These are phyloP conservation scores for Stenchaetothrips biformis DNA, from an alignment of 2,888 invertebrate genomes.

Conservation along the genomic window DNA sequence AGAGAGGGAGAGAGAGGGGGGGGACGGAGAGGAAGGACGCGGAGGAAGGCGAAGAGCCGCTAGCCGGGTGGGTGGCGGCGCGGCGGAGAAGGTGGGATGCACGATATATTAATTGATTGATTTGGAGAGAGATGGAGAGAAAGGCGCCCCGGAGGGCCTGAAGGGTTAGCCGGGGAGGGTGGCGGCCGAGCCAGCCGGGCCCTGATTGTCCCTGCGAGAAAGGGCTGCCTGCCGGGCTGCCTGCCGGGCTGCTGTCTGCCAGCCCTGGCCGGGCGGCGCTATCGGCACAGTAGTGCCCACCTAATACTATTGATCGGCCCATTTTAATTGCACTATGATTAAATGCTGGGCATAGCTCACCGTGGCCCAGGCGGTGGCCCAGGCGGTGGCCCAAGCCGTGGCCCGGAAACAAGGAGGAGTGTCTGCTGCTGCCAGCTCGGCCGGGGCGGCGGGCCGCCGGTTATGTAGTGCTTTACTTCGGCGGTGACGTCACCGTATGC, in stretches of 20 bases:
- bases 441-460: too few species aligned
- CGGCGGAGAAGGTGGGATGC: neutral
- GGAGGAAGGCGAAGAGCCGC: neutral
- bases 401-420: too few species aligned
- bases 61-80: neutral
- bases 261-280: neutral
- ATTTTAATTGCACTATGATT: conserved; percentile 19
- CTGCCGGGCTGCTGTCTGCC: neutral
- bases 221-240: neutral
- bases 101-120: conserved; percentile 13
- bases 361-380: neutral
- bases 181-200: neutral
- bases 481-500: too few species aligned
- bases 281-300: conserved; percentile 15
- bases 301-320: conserved; percentile 20
- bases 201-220: neutral
- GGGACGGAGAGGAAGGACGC: neutral
- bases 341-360: conserved; percentile 5
- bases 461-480: too few species aligned
- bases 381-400: too few species aligned
- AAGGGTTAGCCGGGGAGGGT: neutral
- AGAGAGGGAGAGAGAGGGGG: neutral
- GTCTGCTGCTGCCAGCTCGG: too few species aligned
- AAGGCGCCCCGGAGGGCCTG: neutral
- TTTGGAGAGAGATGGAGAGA: conserved; percentile 12